phyloP scores from a whole-genome alignment of 2,797 vertebrate species.

The Hipposideros larvatus region DNA sequence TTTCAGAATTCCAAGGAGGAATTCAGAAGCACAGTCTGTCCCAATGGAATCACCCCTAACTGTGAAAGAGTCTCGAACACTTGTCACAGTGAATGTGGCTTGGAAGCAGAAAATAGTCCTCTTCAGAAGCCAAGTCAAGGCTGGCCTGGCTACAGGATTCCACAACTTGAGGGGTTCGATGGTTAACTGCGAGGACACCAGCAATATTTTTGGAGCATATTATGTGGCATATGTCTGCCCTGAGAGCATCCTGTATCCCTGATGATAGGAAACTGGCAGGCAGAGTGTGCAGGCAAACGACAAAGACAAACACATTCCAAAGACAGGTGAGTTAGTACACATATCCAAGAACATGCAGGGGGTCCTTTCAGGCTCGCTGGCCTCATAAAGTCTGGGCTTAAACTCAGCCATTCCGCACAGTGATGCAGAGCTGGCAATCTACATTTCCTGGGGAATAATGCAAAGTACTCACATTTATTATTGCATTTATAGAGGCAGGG shows the following conservation, averaged over 20 bases:
- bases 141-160: slow-evolving; percentile 36
- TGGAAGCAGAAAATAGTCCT: slow-evolving; percentile 57
- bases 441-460: background rate
- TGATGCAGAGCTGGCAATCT: background rate
- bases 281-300: slow-evolving; percentile 84
- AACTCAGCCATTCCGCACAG: background rate
- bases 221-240: slow-evolving; percentile 66
- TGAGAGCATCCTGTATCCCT: slow-evolving; percentile 75
- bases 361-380: slow-evolving; percentile 60
- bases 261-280: slow-evolving; percentile 82
- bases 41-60: background rate
- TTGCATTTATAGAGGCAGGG: background rate
- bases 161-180: background rate
- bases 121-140: slow-evolving; percentile 52
- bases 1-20: slow-evolving; percentile 53
- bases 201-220: slow-evolving; percentile 1
- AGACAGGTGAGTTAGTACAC: slow-evolving; percentile 84
- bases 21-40: slow-evolving; percentile 32
- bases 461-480: background rate
- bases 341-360: slow-evolving; percentile 83
- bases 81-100: background rate
- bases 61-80: background rate
- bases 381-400: slow-evolving; percentile 62
- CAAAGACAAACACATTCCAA: slow-evolving; percentile 82
- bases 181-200: slow-evolving; percentile 53